Evolutionary conservation across 2,888 invertebrate species (phyloP), one percentile per base, ranked within the genome.

Genomic region (Mylabris sibirica): DNA sequence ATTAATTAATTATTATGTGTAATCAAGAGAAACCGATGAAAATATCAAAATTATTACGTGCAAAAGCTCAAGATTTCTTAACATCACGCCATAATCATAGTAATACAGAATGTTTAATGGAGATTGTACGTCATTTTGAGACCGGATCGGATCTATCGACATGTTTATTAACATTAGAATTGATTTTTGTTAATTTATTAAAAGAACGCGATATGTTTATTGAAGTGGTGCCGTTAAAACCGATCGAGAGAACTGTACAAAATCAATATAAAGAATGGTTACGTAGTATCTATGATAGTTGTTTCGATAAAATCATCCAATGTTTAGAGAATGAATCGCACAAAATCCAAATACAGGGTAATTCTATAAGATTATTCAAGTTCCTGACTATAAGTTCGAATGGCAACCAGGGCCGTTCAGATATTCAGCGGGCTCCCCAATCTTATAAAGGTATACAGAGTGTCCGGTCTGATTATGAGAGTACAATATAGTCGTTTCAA

Each of bases 21-120:
- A 78, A 76, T 63, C 76, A 74, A 66, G 83, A 83, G 72, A 84
- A 80, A 74, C 76, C 81, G 6, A 68, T 77, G 68, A 90, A 90
- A 87, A 87, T 90, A 82, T 88, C 90, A 65, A 90, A 90, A 79
- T 87, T 90, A 78, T 84, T 93, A 74, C 89, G 91, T 72, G 86
- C 85, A 76, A 92, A 91, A 82, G 92, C 92, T 60, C 90, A 90
- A 77, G 91, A 91, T 79, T 92, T 93, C 84, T 85, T 93, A 63
- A 87, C 89, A 76, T 89, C 90, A 35, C 69, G 67, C 9, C 71
- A 73, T 44, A 74, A 76, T 70, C 87, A 88, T 74, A 88, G 89
- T 84, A 85, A 91, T 85, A 87, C 89, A 12, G 89, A 91, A 79
- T 89, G 89, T 81, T 87, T 93, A 74, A 86, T 89, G 63, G 90